phyloP scores from a whole-genome alignment of 1,140 invertebrate species.

The Ctenoplectra terminalis region DNA sequence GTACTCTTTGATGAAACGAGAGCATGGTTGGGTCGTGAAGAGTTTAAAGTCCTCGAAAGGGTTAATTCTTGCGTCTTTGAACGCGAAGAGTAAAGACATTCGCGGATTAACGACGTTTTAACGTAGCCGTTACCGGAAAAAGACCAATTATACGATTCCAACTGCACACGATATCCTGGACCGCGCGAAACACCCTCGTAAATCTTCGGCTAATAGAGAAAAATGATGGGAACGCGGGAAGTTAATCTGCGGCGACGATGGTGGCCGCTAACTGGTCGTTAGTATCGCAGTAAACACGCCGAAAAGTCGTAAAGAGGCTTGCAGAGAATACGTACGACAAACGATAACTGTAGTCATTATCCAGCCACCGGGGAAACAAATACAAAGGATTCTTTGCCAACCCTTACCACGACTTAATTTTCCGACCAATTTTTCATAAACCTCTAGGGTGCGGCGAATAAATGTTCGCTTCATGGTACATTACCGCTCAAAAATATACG shows the following conservation, averaged over 20 bases:
- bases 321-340: slow-evolving; percentile 47
- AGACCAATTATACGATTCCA: slow-evolving; percentile 8
- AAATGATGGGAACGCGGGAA: slow-evolving; percentile 54
- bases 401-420: slow-evolving; percentile 15
- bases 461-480: too few species aligned
- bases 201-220: slow-evolving; percentile 62
- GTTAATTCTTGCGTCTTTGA: too few species aligned
- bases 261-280: slow-evolving; percentile 41
- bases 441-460: too few species aligned
- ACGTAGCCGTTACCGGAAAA: slow-evolving; percentile 8
- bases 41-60: too few species aligned
- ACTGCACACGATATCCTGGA: slow-evolving; percentile 6
- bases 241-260: slow-evolving; percentile 52
- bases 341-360: slow-evolving; percentile 52
- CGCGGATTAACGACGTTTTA: slow-evolving; percentile 15
- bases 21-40: too few species aligned
- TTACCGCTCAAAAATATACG: too few species aligned
- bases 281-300: slow-evolving; percentile 53
- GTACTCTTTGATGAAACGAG: too few species aligned
- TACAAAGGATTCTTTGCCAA: slow-evolving; percentile 5
- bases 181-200: slow-evolving; percentile 31
- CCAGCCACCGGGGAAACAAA: slow-evolving; percentile 1
- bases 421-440: slow-evolving; percentile 20
- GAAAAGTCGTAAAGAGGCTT: slow-evolving; percentile 66
- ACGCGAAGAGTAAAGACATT: background rate